phyloP scores from a whole-genome alignment of 1,140 invertebrate genomes.

The Apis florea region DNA sequence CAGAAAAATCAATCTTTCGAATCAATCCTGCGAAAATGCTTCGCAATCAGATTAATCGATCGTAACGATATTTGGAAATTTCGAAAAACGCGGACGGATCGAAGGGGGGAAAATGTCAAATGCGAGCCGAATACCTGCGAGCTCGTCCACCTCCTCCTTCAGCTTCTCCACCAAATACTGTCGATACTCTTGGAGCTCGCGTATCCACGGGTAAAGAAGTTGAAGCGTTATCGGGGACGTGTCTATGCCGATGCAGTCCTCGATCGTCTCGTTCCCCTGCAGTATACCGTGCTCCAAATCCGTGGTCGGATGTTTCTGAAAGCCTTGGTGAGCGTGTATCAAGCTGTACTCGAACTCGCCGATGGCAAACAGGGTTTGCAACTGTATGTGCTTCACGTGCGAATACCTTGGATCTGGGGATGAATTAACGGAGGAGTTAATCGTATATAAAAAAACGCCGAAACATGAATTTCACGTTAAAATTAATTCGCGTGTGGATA shows the following conservation, averaged over 20 bases:
- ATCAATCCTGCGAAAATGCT: too few relatives aligned
- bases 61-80: too few relatives aligned
- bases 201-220: conserved; percentile 69
- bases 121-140: conserved; percentile 67
- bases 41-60: too few relatives aligned
- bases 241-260: conserved; percentile 73
- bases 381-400: conserved; percentile 62
- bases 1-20: too few relatives aligned
- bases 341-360: conserved; percentile 71
- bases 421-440: background rate
- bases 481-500: too few relatives aligned
- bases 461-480: background rate
- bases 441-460: background rate
- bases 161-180: conserved; percentile 58
- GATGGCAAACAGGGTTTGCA: conserved; percentile 68
- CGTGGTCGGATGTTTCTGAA: conserved; percentile 32
- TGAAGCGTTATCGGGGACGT: conserved; percentile 50
- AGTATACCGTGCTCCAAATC: conserved; percentile 66
- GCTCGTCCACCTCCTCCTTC: conserved; percentile 67
- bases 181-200: conserved; percentile 54
- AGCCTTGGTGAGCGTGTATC: conserved; percentile 66
- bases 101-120: too few relatives aligned
- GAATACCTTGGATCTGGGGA: conserved; percentile 52
- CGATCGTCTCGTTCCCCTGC: conserved; percentile 69
- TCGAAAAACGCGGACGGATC: too few relatives aligned